Evolutionary conservation across 2,113 vertebrate species (phyloP), one percentile per base, ranked within the genome.

Genomic region (Marmota monax): DNA sequence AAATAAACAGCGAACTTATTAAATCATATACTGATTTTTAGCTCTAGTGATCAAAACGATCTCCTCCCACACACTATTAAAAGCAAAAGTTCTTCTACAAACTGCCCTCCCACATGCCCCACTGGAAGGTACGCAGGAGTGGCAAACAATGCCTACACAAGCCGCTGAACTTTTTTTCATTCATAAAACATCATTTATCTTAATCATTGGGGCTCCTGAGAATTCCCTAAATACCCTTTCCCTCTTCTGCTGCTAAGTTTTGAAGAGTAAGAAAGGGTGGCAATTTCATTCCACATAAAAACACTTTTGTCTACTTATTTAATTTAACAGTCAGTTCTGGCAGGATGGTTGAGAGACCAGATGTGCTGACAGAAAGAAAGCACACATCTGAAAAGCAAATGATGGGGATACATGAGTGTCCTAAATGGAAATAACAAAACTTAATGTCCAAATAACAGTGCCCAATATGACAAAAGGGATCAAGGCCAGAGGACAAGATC

Each of bases 181-280:
- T 63, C 42, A 53, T 61, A 37, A 92, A 97, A 70, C 37, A 79
- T 48, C 29, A 23, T 96, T 96, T 92, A 78, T 90, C 56, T 95
- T 84, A 63, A 2, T 70, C 67, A 73, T 3, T 53, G 63, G 0
- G 82, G 82, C 92, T 74, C 96, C 72, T 82, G 25, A 29, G 94
- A 86, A 89, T 22, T 79, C 73, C 39, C 61, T 51, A 42, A 80
- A 56, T 84, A 42, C 29, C 23, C 25, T 51, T n/a, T 53, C 34
- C 74, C 53, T 48, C 67, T 25, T 27, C 42, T 70, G 84, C 85
- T 18, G 4, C 32, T 72, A 51, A 72, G 48, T 53, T 86, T 89
- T 79, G 58, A n/a, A 72, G 84, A 76, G 8, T 39, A 65, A 65
- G 74, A 70, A n/a, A 82, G 22, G 27, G 20, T 37, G 78, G 27